A percentile compares a stretch with the other conserved stretches of the same genome.
Conservation (phyloP, 2,113 vertebrate species). For the Donacobius atricapilla region DNA sequence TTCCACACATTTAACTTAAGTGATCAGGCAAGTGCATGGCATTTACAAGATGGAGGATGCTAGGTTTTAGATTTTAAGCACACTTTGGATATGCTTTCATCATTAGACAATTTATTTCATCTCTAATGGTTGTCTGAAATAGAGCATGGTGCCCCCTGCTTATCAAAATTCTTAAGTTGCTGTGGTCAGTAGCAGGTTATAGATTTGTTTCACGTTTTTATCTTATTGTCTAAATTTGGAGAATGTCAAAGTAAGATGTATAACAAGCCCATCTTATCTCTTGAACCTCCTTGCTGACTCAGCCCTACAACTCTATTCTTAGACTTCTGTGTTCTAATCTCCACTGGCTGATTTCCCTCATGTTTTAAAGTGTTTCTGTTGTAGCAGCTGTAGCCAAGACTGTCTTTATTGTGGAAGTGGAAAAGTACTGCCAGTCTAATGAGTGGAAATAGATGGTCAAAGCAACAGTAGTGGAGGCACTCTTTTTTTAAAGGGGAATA, state of each 20-base stretch:
- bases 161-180: not conserved
- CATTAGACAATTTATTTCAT: not conserved
- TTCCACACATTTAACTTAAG: not conserved
- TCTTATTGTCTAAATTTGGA: not conserved
- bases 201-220: not conserved
- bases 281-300: slow-evolving; percentile 15
- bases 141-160: not conserved
- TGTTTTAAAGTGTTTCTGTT: slow-evolving; percentile 36
- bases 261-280: not conserved
- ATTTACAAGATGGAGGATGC: not conserved
- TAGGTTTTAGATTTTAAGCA: not conserved
- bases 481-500: not conserved
- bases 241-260: not conserved
- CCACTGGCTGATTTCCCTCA: not conserved
- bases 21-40: not conserved
- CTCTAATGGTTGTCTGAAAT: not conserved
- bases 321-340: slow-evolving; percentile 25
- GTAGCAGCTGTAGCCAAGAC: not conserved
- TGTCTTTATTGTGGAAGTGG: slow-evolving; percentile 24
- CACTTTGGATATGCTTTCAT: not conserved
- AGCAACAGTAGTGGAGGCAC: not conserved
- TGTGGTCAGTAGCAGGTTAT: not conserved
- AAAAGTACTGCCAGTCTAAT: slow-evolving; percentile 38
- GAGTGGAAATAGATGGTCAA: not conserved
- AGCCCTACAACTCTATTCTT: slow-evolving; percentile 29